phyloP scores from a whole-genome alignment of 2,888 invertebrate genomes.

The Hylaea fasciaria region DNA sequence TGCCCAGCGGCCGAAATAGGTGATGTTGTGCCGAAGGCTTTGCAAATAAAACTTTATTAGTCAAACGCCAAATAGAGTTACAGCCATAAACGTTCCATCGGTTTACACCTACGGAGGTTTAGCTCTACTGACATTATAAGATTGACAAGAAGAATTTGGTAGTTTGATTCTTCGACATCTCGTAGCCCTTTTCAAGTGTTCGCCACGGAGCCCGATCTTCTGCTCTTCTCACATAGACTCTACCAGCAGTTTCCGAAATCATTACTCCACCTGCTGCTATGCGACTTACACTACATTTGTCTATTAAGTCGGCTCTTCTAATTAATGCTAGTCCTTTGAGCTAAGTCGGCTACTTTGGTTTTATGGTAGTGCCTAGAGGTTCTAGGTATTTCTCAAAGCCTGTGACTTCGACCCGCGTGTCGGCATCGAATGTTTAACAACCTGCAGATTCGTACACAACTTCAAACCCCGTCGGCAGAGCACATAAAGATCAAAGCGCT shows the following conservation, averaged over 20 bases:
- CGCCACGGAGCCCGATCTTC: no score
- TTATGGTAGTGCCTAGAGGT: no score
- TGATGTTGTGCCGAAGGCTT: slow-evolving; percentile 9
- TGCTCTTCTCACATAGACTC: no score
- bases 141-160: background rate
- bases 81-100: slow-evolving; percentile 22
- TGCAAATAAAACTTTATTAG: slow-evolving; percentile 33
- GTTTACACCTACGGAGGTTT: slow-evolving; percentile 19
- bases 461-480: background rate
- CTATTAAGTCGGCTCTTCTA: background rate
- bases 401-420: no score
- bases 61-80: slow-evolving; percentile 19
- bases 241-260: no score
- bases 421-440: background rate
- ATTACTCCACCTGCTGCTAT: no score
- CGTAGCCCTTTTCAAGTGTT: no score
- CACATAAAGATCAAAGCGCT: background rate
- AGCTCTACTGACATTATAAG: background rate
- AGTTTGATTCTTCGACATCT: no score
- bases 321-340: background rate
- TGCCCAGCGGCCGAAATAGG: slow-evolving; percentile 1
- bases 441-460: no score
- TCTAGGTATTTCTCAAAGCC: no score
- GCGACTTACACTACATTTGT: no score
- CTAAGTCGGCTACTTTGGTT: no score